These are phyloP conservation scores for Ataeniobius toweri DNA, from an alignment of 2,797 vertebrate species.

Conservation along the genomic window DNA sequence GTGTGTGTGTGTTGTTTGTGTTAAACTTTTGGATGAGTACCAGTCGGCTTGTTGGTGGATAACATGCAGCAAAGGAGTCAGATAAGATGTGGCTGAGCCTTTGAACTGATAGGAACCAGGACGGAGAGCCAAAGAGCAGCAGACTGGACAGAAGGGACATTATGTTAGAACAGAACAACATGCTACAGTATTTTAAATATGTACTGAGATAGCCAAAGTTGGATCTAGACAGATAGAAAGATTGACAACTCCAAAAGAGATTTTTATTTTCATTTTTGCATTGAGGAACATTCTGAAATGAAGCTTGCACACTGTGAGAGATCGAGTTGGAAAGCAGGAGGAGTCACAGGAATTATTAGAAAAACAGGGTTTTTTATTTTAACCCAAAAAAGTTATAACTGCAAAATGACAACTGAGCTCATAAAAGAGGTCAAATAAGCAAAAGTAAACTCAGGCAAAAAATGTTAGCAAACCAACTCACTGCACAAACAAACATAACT, in stretches of 20 bases:
- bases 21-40: conserved; percentile 47
- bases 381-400: too few relatives aligned
- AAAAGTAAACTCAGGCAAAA: too few relatives aligned
- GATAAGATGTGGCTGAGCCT: conserved; percentile 40
- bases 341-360: too few relatives aligned
- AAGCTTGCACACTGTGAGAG: too few relatives aligned
- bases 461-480: too few relatives aligned
- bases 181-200: conserved; percentile 14
- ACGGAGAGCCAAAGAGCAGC: conserved; percentile 19
- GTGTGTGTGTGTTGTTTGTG: not conserved
- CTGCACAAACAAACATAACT: too few relatives aligned
- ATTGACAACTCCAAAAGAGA: not conserved
- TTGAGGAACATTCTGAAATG: not conserved
- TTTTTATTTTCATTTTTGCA: not conserved
- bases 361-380: too few relatives aligned
- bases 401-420: too few relatives aligned
- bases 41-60: conserved; percentile 24
- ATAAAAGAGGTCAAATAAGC: too few relatives aligned
- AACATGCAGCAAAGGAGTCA: conserved; percentile 5
- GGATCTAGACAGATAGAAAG: not conserved
- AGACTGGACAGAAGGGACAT: conserved; percentile 9
- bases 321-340: too few relatives aligned
- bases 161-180: conserved; percentile 18
- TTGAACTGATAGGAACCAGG: conserved; percentile 26
- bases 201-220: conserved; percentile 21